These are phyloP conservation scores for Phalloptychus januarius DNA, from an alignment of 2,797 vertebrate species.

Conservation along the genomic window DNA sequence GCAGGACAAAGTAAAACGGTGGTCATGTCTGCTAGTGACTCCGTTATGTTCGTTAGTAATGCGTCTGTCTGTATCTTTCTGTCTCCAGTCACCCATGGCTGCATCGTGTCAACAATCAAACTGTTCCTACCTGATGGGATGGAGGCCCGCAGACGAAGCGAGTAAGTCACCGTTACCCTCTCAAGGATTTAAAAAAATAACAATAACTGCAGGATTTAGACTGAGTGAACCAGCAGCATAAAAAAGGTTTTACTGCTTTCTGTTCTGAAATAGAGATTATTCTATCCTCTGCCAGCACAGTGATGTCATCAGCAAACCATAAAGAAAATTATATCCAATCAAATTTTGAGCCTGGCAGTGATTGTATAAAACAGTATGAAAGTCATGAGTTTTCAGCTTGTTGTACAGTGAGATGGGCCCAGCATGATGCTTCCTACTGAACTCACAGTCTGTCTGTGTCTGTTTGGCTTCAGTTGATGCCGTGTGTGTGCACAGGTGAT, in stretches of 20 bases:
- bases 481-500: slow-evolving; percentile 12
- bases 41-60: slow-evolving; percentile 12
- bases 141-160: slow-evolving; percentile 95
- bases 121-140: slow-evolving; percentile 99
- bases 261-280: not conserved
- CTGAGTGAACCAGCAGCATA: not conserved
- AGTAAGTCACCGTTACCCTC: slow-evolving; percentile 80
- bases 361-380: not conserved
- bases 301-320: not conserved
- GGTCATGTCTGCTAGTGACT: not conserved
- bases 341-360: not conserved
- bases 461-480: slow-evolving; percentile 20
- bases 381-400: slow-evolving; percentile 1
- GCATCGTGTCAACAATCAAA: slow-evolving; percentile 99
- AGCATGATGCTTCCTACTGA: slow-evolving; percentile 59
- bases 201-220: not conserved
- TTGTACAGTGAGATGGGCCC: slow-evolving; percentile 16
- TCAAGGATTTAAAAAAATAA: not conserved
- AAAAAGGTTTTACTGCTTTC: not conserved
- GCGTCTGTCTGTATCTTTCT: slow-evolving; percentile 51
- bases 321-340: not conserved
- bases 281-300: not conserved
- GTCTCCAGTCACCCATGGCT: slow-evolving; percentile 96
- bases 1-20: not conserved
- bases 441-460: slow-evolving; percentile 25